A percentile compares a stretch with the other conserved stretches of the same genome.
phyloP scores from a whole-genome alignment of 2,113 vertebrate genomes.

The Cyprinodon brontotheroides region DNA sequence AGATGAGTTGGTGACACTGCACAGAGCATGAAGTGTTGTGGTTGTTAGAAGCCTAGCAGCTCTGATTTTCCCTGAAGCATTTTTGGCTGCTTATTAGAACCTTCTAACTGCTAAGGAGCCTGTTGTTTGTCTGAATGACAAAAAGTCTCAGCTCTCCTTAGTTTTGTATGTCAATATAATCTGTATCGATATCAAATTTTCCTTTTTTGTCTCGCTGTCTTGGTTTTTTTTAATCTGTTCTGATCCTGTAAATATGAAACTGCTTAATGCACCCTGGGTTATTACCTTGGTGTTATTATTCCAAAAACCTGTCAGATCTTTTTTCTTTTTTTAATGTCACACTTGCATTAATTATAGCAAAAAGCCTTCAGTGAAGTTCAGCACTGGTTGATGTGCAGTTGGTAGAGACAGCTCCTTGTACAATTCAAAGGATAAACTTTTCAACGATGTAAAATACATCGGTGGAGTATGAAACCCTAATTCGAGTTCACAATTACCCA shows the following conservation, averaged over 20 bases:
- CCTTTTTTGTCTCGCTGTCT: background rate
- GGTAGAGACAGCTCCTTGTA: background rate
- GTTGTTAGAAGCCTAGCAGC: background rate
- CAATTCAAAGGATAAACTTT: background rate
- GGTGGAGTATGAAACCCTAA: background rate
- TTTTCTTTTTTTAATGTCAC: slow-evolving; percentile 5
- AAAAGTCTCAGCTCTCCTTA: background rate
- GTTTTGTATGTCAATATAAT: background rate
- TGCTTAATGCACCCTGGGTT: background rate
- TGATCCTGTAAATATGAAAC: slow-evolving; percentile 4
- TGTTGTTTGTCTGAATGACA: background rate
- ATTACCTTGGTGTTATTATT: background rate
- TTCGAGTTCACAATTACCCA: background rate
- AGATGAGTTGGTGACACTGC: no score
- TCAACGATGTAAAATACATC: background rate
- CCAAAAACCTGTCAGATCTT: background rate
- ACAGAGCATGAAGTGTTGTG: background rate
- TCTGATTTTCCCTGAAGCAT: background rate
- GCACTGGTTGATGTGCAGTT: slow-evolving; percentile 1
- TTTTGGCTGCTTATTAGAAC: background rate
- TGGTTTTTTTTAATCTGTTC: background rate
- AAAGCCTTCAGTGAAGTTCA: slow-evolving; percentile 3
- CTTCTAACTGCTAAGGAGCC: background rate
- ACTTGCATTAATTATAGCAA: slow-evolving; percentile 8
- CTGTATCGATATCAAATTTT: background rate